Evolutionary conservation across 1,140 invertebrate species (phyloP).

Genomic region (Samia ricini): DNA sequence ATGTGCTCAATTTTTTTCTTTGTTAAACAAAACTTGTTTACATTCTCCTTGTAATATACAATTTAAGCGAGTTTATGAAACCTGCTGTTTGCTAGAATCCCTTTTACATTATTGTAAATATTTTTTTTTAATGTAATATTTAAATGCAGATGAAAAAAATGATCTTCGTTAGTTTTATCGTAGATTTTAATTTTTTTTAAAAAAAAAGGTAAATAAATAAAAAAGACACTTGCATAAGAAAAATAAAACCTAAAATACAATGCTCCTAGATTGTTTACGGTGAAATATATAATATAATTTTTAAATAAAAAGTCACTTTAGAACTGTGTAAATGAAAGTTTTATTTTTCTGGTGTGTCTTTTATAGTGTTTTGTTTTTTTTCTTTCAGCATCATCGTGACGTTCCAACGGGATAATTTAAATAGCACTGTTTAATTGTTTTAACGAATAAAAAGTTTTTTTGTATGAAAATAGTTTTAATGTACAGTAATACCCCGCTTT

Average conservation of each 20-base stretch:
- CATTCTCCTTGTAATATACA: conserved; percentile 8
- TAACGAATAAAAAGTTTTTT: too few species aligned
- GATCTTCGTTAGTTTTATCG: conserved; percentile 54
- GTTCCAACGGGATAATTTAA: conserved; percentile 59
- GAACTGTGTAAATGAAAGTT: conserved; percentile 2
- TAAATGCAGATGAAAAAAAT: conserved; percentile 40
- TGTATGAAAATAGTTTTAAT: too few species aligned
- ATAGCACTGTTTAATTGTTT: neutral
- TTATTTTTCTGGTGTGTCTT: conserved; percentile 24
- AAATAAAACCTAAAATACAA: conserved; percentile 3
- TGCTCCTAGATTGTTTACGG: neutral
- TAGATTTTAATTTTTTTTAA: conserved; percentile 19
- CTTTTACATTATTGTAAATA: conserved; percentile 58
- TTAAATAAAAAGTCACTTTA: neutral
- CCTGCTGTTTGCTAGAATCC: conserved; percentile 39
- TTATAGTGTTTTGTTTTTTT: conserved; percentile 26
- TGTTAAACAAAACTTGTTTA: conserved; percentile 4
- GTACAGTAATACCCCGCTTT: too few species aligned
- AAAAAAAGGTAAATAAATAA: neutral
- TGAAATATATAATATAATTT: neutral
- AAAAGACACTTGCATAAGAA: neutral
- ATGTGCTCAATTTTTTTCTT: conserved; percentile 57
- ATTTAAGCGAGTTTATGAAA: conserved; percentile 45
- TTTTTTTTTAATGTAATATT: conserved; percentile 42
- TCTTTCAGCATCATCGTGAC: conserved; percentile 61